Base-by-base conservation (phyloP, 2,797 vertebrate genomes). In the Gobio occitaniae region DNA sequence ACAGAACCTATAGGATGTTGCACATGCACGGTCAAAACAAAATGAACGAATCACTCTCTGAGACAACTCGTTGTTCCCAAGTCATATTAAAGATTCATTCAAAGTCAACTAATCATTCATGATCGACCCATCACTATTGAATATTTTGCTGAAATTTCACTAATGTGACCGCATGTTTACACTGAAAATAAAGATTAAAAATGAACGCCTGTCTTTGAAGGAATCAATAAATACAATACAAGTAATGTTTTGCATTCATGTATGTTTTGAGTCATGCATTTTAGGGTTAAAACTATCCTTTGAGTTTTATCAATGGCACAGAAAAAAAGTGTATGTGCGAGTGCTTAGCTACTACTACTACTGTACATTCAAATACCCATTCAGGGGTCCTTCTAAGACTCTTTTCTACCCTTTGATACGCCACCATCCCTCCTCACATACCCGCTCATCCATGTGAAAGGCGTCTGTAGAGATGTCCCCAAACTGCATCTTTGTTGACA, bases 401-500 rank as follows among this genome's bases (percentile, higher is more conserved):
- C 4, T 63, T 77, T 84, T 84, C 82, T 2, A 15, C 10, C 41
- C 47, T 56, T 70, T 52, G 16, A 50, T 36, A 72, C 41, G 56
- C 59, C 7, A 5, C 50, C 63, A 84, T 68, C 15, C 78, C n/a
- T 78, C 52, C 84, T 72, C 47, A 52, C 71, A n/a, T 72, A 81
- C 66, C 66, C 70, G 1, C 74, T 59, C 52, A 75, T 69, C 61
- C 44, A 63, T 56, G 63, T 80, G 66, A 86, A 71, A 87, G 81
- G 63, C 29, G 38, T 86, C 84, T 38, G 77, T 44, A 82, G 68
- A 89, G 87, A 86, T 16, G 65, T 88, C 84, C 86, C 56, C 77
- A 86, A 88, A 82, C 83, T 75, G 83, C 32, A 0, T 91, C 87
- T 93, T 90, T 92, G 90, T 91, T 91, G 90, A 92, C 80, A 70